Percentiles rank a stretch among this genome's conserved stretches.
Conservation (phyloP, 2,797 vertebrate genomes). For the Crenichthys baileyi region DNA sequence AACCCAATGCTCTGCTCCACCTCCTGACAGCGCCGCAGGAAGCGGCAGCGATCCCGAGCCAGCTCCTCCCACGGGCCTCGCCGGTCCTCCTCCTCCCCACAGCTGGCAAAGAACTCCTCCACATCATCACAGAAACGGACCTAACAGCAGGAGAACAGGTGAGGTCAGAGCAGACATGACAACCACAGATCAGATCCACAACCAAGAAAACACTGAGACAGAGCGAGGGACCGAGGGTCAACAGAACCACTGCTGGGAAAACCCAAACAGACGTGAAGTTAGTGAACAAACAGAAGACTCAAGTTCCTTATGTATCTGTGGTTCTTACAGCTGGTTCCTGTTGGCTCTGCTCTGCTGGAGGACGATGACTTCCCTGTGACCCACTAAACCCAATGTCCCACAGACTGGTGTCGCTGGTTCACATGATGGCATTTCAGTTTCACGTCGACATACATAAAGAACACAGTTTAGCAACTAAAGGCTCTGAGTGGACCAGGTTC, state of each 20-base stretch:
- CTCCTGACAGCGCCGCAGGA: conserved; percentile 90
- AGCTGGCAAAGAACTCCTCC: conserved; percentile 89
- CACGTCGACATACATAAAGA: too few species aligned
- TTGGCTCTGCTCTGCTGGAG: too few species aligned
- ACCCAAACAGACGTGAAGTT: too few species aligned
- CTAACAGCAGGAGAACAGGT: conserved; percentile 68
- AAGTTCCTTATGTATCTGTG: too few species aligned
- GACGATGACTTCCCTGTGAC: too few species aligned
- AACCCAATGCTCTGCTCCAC: conserved; percentile 87
- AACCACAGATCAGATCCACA: not conserved
- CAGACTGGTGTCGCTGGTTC: too few species aligned
- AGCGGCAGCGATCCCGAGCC: conserved; percentile 90
- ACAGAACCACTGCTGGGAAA: not conserved
- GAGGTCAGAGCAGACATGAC: not conserved
- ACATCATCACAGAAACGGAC: conserved; percentile 92
- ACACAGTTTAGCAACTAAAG: too few species aligned
- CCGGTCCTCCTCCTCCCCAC: conserved; percentile 89
- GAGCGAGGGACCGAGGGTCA: not conserved
- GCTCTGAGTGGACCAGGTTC: too few species aligned
- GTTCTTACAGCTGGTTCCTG: too few species aligned
- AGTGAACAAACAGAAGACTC: too few species aligned
- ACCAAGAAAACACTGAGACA: not conserved
- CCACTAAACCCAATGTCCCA: too few species aligned
- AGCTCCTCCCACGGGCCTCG: conserved; percentile 94
- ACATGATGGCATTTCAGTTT: too few species aligned